Evolutionary conservation across 2,888 invertebrate genomes (phyloP).

Genomic region (Eupithecia subumbrata): DNA sequence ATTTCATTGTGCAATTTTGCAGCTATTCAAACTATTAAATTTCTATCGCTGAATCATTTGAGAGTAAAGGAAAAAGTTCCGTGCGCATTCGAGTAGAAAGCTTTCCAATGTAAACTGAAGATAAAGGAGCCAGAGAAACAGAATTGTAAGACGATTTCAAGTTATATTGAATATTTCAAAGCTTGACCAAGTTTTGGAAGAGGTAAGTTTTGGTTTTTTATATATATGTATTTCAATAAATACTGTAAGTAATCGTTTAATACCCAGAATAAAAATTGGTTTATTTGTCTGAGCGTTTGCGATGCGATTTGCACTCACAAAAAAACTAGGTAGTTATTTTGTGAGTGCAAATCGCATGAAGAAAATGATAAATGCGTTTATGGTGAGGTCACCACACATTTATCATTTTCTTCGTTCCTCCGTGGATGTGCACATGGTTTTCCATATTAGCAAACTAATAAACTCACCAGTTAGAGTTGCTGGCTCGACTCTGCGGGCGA

Average conservation of each 20-base stretch:
- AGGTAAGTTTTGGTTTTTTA: neutral
- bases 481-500: conserved; percentile 72
- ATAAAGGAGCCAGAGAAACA: neutral
- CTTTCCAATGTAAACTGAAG: neutral
- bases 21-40: neutral
- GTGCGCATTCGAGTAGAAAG: neutral
- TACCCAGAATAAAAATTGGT: neutral
- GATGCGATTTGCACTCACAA: too few species aligned
- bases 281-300: neutral
- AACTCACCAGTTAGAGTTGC: conserved; percentile 70
- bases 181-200: neutral
- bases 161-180: neutral
- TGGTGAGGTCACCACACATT: too few species aligned
- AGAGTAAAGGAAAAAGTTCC: neutral
- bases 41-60: neutral
- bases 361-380: too few species aligned
- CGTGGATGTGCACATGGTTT: neutral
- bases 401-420: neutral
- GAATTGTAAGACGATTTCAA: neutral
- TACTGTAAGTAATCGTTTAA: neutral
- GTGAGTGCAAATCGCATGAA: too few species aligned
- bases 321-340: too few species aligned
- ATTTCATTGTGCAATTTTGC: neutral
- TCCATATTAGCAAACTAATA: neutral
- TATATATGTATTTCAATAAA: neutral